Evolutionary conservation across 2,797 vertebrate species (phyloP), one percentile per base, ranked within the genome.

Genomic region (Amphiprion clarkii): DNA sequence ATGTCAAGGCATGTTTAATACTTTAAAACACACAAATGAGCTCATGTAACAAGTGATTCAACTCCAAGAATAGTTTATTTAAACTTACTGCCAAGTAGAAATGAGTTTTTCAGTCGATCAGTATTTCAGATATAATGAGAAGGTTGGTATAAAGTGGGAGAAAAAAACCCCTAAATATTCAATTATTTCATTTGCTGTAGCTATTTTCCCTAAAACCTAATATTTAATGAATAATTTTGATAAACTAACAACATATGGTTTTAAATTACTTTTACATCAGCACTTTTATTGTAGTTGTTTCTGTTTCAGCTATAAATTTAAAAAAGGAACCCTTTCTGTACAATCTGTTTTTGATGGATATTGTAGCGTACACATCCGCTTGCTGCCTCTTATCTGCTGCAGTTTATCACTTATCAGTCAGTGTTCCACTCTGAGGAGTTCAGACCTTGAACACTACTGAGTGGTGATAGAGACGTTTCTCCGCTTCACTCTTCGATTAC

Each of bases 401-500:
- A 46, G 25, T 63, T 58, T 17, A 74, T 66, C 29, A 40, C 59
- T 74, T 55, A 74, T 71, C 48, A 19, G 21, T 23, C 5, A 39
- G 17, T 36, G 44, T 3, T 70, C 40, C 33, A 72, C 19, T 59
- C 36, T 40, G 36, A 40, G 19, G 19, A 65, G 5, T 5, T 69
- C 21, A 64, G 54, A 58, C 73, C 14, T 74, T 78, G 46, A 58
- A 66, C 48, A 16, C 13, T 19, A 23, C 53, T 74, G n/a, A 61
- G 21, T 52, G 54, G 76, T 63, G 53, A 67, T 25, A 31, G 13
- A 59, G 51, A 60, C 54, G 44, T 56, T 64, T 70, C 56, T 71
- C 42, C 14, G 55, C 57, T 65, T 70, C 51, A 33, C 46, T 59
- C 36, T 31, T 78, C 58, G 8, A 44, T 78, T 57, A 73, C 53